Base-by-base conservation (phyloP, 2,888 invertebrate genomes). In the Periphyllus acericola region DNA sequence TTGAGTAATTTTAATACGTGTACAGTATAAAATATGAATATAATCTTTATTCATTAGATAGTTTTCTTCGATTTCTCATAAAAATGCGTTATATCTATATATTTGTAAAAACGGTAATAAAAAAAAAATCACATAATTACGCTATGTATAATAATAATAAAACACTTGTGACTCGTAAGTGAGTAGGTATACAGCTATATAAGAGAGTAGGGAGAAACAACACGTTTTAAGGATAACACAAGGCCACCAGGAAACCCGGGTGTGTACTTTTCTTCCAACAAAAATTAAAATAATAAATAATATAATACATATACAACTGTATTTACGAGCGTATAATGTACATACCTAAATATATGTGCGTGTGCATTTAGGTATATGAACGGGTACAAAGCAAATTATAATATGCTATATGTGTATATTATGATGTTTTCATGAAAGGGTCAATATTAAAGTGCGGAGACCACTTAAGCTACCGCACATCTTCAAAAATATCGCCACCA, bases 261-360 rank as follows among this genome's bases (percentile, higher is more conserved):
- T 29, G 36, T 34, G 52, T 76, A n/a, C 75, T 76, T 75, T 84
- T 84, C 29, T 75, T 76, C 83, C 34, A 40, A 84, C 75, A 55
- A 66, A 60, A 46, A 32, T 25, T 29, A 55, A 68, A 14, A 80
- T 36, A 36, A n/a, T 80, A 36, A 21, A 60, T 25, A 29, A 19
- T 11, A 52, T 21, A 34, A 72, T 19, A 34, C 17, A 11, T 29
- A 3, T 21, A 79, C 55, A 8, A 9, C n/a, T 32, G 6, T 36
- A 36, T 46, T 46, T 14, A 46, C 14, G 46, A 46, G 46, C 14
- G 46, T 36, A 6, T 36, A 6, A 36, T 40, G 40, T 40, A 6
- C 40, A 40, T 40, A 40, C 9, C 9, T 40, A 8, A 9, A 71
- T 19, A 75, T 25, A 29, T 40, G 25, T 74, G 34, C 34, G 34